Evolutionary conservation across 2,797 vertebrate genomes (phyloP).

Genomic region (Hypotaenidia philippensis): DNA sequence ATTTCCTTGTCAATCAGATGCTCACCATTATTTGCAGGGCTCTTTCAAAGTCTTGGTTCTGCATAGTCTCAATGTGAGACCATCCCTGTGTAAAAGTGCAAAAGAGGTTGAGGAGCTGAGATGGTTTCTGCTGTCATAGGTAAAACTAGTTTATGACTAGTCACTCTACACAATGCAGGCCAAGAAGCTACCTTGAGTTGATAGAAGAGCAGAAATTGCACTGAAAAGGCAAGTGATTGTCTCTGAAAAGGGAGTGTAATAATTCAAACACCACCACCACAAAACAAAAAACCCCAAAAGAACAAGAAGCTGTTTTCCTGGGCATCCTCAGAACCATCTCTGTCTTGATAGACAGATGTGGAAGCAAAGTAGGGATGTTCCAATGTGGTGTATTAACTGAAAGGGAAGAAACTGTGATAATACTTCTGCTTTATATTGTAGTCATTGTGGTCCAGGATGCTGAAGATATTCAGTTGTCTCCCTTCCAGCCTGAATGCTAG

Average conservation of each 20-base stretch:
- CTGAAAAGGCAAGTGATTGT: background rate
- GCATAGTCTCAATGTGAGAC: background rate
- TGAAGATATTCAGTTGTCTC: background rate
- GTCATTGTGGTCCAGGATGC: background rate
- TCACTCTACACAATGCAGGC: background rate
- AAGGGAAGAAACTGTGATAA: background rate
- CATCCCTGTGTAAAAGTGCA: background rate
- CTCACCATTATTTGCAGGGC: background rate
- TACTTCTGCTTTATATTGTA: background rate
- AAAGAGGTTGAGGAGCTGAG: background rate
- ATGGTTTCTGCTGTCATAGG: background rate
- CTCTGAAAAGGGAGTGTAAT: background rate
- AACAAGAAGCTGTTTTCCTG: background rate
- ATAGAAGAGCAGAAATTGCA: conserved; percentile 20
- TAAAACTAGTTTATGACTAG: background rate
- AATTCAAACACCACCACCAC: background rate
- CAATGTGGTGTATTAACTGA: background rate
- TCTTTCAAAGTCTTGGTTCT: background rate
- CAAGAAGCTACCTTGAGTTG: background rate
- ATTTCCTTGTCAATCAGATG: background rate
- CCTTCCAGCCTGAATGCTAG: background rate
- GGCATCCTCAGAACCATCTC: background rate
- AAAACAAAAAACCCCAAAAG: background rate
- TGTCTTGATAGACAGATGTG: background rate
- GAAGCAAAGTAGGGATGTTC: background rate